A percentile compares a stretch with the other conserved stretches of the same genome.
phyloP scores from a whole-genome alignment of 2,113 vertebrate species.

The Triplophysa rosa region DNA sequence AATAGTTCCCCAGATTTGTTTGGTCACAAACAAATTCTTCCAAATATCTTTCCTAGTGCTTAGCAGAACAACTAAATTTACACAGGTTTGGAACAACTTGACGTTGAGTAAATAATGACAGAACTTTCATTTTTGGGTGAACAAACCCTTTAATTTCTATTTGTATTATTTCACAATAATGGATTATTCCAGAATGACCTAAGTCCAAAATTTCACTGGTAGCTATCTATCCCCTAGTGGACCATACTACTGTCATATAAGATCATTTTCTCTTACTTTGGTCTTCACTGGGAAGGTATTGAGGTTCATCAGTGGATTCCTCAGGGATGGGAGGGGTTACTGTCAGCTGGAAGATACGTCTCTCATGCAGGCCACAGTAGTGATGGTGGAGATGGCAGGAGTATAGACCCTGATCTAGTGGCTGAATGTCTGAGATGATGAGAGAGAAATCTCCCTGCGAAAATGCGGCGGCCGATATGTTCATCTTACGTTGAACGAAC shows the following conservation, averaged over 20 bases:
- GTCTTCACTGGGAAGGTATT: constrained; percentile 62
- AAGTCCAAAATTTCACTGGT: background rate
- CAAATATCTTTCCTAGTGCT: too few species aligned
- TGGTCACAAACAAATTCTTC: too few species aligned
- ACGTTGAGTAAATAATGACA: too few species aligned
- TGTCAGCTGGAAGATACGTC: constrained; percentile 81
- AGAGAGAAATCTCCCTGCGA: constrained; percentile 88
- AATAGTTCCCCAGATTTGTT: too few species aligned
- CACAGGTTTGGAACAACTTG: too few species aligned
- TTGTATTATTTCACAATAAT: too few species aligned
- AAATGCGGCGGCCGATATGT: constrained; percentile 81
- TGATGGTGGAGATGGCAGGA: constrained; percentile 96
- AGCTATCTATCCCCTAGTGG: too few species aligned
- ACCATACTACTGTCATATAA: background rate
- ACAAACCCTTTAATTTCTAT: too few species aligned
- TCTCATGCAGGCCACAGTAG: constrained; percentile 93
- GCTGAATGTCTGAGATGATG: constrained; percentile 75
- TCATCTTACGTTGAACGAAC: constrained; percentile 85
- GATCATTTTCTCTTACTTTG: constrained; percentile 59
- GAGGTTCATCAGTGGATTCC: constrained; percentile 63
- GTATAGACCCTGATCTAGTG: constrained; percentile 83
- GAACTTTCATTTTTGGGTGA: too few species aligned
- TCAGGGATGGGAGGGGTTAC: constrained; percentile 69
- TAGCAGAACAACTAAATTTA: too few species aligned
- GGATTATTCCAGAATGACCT: background rate